phyloP scores from a whole-genome alignment of 2,797 vertebrate species.

The Pagetopsis macropterus region DNA sequence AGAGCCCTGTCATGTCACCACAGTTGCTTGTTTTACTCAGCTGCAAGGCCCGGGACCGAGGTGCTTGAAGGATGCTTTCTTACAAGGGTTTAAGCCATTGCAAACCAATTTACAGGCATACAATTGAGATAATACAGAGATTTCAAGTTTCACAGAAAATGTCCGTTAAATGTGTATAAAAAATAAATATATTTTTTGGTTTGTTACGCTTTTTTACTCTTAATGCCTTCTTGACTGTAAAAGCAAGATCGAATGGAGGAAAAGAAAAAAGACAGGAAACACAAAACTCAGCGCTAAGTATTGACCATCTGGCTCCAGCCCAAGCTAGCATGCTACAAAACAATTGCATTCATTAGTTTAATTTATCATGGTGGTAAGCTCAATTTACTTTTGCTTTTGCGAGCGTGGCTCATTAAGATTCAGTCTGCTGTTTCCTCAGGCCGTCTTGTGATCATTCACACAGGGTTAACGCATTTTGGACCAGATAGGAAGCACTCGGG shows the following conservation, averaged over 20 bases:
- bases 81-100: slow-evolving; percentile 33
- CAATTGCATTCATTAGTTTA: slow-evolving; percentile 87
- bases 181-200: background rate
- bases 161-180: background rate
- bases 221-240: background rate
- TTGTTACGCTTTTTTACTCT: background rate
- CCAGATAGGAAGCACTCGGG: slow-evolving; percentile 77
- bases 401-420: slow-evolving; percentile 84
- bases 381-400: slow-evolving; percentile 85
- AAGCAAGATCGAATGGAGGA: slow-evolving; percentile 20
- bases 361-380: slow-evolving; percentile 87
- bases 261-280: slow-evolving; percentile 44
- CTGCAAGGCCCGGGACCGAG: slow-evolving; percentile 43
- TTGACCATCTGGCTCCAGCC: slow-evolving; percentile 84
- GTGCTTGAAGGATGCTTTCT: slow-evolving; percentile 47
- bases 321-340: slow-evolving; percentile 83
- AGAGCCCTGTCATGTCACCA: slow-evolving; percentile 64
- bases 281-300: slow-evolving; percentile 75
- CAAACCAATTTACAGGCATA: slow-evolving; percentile 36
- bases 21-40: slow-evolving; percentile 69
- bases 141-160: background rate
- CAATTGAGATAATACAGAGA: slow-evolving; percentile 9
- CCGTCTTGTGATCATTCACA: slow-evolving; percentile 80
- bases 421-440: slow-evolving; percentile 81
- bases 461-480: slow-evolving; percentile 73